Conservation (phyloP, 2,797 vertebrate genomes). For the Ispidina lecontei region DNA sequence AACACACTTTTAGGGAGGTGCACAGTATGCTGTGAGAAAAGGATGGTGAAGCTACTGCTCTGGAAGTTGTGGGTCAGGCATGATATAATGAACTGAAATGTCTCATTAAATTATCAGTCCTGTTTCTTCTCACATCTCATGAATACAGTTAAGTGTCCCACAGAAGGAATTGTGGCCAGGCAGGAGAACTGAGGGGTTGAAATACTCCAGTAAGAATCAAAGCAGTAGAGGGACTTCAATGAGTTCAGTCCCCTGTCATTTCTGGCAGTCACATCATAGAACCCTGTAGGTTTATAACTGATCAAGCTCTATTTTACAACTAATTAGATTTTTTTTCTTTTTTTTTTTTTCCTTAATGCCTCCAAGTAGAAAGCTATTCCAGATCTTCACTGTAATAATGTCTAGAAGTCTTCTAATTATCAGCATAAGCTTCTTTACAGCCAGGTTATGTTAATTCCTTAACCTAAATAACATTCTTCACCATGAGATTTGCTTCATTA, state of each 20-base stretch:
- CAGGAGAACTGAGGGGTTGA: neutral
- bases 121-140: neutral
- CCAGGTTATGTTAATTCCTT: slow-evolving; percentile 6
- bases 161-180: neutral
- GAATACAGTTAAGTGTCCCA: neutral
- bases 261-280: slow-evolving; percentile 2
- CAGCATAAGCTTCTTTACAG: neutral
- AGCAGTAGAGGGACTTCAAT: neutral
- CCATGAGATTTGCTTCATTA: neutral
- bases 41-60: neutral
- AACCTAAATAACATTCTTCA: slow-evolving; percentile 33
- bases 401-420: slow-evolving; percentile 41
- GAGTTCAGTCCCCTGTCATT: neutral
- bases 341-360: slow-evolving; percentile 1
- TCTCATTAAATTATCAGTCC: neutral
- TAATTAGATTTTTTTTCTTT: slow-evolving; percentile 48
- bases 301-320: slow-evolving; percentile 31
- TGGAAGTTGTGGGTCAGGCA: neutral
- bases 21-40: neutral
- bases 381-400: neutral
- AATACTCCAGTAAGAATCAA: neutral
- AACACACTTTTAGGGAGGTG: neutral
- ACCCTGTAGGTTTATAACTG: slow-evolving; percentile 27
- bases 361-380: slow-evolving; percentile 43
- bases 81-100: neutral